Percentiles rank a stretch among this genome's conserved stretches.
phyloP scores from a whole-genome alignment of 1,140 invertebrate species.

The Cryptotermes secundus region DNA sequence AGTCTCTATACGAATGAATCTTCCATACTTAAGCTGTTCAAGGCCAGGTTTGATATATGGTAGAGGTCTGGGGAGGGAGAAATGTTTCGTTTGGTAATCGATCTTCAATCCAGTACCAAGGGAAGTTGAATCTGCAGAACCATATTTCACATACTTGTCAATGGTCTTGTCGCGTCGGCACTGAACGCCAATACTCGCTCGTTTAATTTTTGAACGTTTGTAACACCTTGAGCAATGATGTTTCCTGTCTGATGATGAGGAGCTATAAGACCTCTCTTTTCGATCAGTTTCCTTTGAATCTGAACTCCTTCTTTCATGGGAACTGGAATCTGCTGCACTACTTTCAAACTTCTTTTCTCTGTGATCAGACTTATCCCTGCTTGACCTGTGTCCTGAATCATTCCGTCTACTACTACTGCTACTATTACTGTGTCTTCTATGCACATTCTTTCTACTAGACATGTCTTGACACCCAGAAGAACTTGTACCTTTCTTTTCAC shows the following conservation, averaged over 20 bases:
- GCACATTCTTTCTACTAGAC: neutral
- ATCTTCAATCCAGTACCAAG: slow-evolving; percentile 40
- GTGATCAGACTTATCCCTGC: slow-evolving; percentile 24
- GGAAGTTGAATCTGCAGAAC: neutral
- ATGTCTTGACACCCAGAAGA: neutral
- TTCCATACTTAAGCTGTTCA: slow-evolving; percentile 66
- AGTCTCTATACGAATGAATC: slow-evolving; percentile 83
- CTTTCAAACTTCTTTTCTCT: neutral
- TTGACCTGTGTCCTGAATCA: neutral
- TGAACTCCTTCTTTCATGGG: slow-evolving; percentile 26
- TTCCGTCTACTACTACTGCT: neutral
- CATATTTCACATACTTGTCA: slow-evolving; percentile 39
- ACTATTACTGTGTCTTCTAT: slow-evolving; percentile 12
- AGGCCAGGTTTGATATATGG: slow-evolving; percentile 47
- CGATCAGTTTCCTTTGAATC: neutral
- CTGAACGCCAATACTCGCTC: slow-evolving; percentile 62
- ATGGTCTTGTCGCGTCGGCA: slow-evolving; percentile 53
- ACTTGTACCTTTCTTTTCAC: neutral
- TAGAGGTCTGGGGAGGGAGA: slow-evolving; percentile 48
- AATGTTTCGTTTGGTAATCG: slow-evolving; percentile 49
- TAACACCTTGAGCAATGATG: slow-evolving; percentile 59
- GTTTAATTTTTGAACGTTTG: slow-evolving; percentile 60
- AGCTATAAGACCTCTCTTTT: slow-evolving; percentile 27
- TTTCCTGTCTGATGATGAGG: slow-evolving; percentile 30
- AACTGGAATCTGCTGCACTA: neutral